Conservation (phyloP, 2,888 invertebrate genomes). For the Abscondita cerata region DNA sequence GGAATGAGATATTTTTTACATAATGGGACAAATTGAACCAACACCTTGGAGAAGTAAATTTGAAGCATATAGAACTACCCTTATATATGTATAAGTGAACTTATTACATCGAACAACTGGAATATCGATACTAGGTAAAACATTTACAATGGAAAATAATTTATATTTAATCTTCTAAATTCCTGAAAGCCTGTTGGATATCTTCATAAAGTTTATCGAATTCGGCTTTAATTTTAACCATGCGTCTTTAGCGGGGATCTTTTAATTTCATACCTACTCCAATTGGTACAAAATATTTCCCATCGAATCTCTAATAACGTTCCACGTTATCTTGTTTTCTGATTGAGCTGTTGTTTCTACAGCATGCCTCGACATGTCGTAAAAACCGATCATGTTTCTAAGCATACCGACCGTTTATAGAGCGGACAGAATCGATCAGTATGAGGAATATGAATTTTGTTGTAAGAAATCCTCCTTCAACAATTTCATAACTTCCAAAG, state of each 20-base stretch:
- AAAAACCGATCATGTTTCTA: conserved; percentile 97
- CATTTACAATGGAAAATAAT: conserved; percentile 14
- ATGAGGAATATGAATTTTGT: conserved; percentile 96
- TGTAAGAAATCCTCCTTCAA: conserved; percentile 99
- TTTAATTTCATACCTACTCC: conserved; percentile 99
- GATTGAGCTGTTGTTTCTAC: conserved; percentile 98
- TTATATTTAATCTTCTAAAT: conserved; percentile 87
- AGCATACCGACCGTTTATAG: conserved; percentile 99
- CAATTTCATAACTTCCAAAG: conserved; percentile 96
- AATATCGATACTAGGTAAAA: background rate
- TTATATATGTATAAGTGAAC: conserved; percentile 11
- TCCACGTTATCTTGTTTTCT: conserved; percentile 99
- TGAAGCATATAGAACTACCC: conserved; percentile 25
- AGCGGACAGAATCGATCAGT: conserved; percentile 99
- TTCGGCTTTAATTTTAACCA: conserved; percentile 95
- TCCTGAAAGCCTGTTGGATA: conserved; percentile 97
- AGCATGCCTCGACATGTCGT: conserved; percentile 97
- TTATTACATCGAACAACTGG: background rate
- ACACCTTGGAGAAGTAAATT: conserved; percentile 20
- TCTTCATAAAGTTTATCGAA: conserved; percentile 97
- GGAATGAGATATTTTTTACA: conserved; percentile 30
- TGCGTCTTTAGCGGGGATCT: conserved; percentile 98
- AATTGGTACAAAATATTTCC: conserved; percentile 95
- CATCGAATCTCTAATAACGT: conserved; percentile 96
- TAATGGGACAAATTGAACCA: conserved; percentile 15